Base-by-base conservation (phyloP, 1,140 invertebrate species). In the Drosophila seguyi region DNA sequence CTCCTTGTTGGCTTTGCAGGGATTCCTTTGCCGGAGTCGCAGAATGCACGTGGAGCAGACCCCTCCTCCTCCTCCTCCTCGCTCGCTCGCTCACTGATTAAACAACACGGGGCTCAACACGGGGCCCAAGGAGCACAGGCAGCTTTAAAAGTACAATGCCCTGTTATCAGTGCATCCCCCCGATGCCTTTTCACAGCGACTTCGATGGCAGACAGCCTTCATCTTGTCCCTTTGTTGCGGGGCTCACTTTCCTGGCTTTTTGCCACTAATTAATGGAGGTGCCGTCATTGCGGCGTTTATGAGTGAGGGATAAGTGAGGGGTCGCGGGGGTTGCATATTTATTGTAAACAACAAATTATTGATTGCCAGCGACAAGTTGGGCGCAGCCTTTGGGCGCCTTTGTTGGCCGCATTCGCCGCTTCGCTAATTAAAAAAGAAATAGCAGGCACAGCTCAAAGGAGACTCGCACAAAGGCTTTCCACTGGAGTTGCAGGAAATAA, bases 261-360 rank as follows among this genome's bases (percentile, higher is more conserved):
- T 88, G 74, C 77, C 80, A 78, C 84, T 88, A 88, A 90, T 90
- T 88, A 90, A 75, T 34, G 72, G 41, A 50, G 60, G 72, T 63
- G 67, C 38, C 27, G 11, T 18, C 47, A 57, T 42, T 36, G 39
- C 22, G n/a, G 45, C 20, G 13, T 16, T 16, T n/a, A 22, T 14
- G 18, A 20, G 27, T 7, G n/a, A 50, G 48, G n/a, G 27, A 20
- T 8, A 25, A 25, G 22, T 25, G n/a, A 20, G 34, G 39, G 8
- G 6, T 18, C 4, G 38, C n/a, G n/a, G 42, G 38, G 38, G 22
- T 52, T 83, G 76, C 60, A 60, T 59, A 77, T 80, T 88, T 90
- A 81, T 74, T 90, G 84, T 68, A 88, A 90, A 90, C 85, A 88
- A 50, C 45, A 75, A 90, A 90, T 81, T 88, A 88, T 88, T 88